These are phyloP conservation scores for Raja brachyura DNA, from an alignment of 2,113 vertebrate genomes.

Conservation along the genomic window DNA sequence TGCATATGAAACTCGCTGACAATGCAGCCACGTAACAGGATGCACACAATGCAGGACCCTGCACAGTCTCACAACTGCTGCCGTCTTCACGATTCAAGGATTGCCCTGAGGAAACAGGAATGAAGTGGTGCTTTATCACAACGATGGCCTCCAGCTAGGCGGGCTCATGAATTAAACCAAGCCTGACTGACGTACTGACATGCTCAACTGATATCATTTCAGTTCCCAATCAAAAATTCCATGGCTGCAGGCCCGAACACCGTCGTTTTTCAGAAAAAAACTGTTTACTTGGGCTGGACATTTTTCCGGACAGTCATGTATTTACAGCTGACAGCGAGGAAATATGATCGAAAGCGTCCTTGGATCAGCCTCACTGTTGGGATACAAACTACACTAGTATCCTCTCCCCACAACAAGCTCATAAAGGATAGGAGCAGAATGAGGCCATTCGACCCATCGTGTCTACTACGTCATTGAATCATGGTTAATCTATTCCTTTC, in stretches of 20 bases:
- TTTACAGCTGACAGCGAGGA: background rate
- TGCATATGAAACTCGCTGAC: background rate
- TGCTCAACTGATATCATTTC: background rate
- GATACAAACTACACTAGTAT: background rate
- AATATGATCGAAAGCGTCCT: no score
- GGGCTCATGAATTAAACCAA: background rate
- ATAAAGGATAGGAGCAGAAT: no score
- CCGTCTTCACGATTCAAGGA: background rate
- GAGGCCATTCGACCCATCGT: no score
- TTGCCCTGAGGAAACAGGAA: constrained; percentile 18
- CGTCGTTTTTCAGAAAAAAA: background rate
- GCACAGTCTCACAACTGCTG: background rate
- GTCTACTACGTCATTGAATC: no score
- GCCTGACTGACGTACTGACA: background rate
- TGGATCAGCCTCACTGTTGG: background rate
- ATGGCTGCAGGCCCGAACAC: background rate
- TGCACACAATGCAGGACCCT: background rate
- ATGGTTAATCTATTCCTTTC: no score
- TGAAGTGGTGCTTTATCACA: background rate
- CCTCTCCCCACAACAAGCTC: background rate
- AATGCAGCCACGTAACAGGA: background rate
- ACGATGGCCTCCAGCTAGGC: background rate
- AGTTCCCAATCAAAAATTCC: background rate
- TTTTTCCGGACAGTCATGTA: background rate
- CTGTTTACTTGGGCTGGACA: background rate